Percentiles rank a stretch among this genome's conserved stretches.
Conservation (phyloP, 2,888 invertebrate species). For the Cerceris ruficornis region DNA sequence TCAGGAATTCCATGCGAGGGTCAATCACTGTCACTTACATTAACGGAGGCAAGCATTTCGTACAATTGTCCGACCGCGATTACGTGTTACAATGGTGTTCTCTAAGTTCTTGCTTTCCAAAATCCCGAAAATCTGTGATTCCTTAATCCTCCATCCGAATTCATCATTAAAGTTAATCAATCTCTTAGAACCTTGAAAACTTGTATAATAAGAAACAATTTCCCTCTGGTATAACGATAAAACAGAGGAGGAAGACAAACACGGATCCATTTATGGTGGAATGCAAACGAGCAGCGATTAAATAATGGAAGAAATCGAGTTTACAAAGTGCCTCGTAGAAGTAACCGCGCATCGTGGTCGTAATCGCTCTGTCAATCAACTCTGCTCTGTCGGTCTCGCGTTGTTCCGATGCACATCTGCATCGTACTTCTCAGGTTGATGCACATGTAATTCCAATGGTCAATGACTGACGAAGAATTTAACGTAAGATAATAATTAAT, state of each 20-base stretch:
- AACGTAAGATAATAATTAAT: conserved; percentile 41
- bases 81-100: conserved; percentile 8
- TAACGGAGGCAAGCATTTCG: conserved; percentile 50
- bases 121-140: not conserved
- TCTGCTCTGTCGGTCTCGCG: conserved; percentile 15
- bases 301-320: conserved; percentile 53
- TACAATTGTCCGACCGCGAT: conserved; percentile 33
- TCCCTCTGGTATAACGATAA: not conserved
- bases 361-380: conserved; percentile 54
- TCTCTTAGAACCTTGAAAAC: too few species aligned
- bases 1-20: conserved; percentile 64
- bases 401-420: not conserved
- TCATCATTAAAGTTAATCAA: not conserved
- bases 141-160: not conserved
- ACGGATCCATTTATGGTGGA: conserved; percentile 39
- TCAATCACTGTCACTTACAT: conserved; percentile 65
- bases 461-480: conserved; percentile 1
- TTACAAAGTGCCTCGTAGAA: conserved; percentile 32
- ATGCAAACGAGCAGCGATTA: conserved; percentile 53
- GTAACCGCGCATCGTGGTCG: conserved; percentile 19
- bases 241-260: conserved; percentile 11
- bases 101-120: not conserved
- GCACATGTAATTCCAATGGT: conserved; percentile 19
- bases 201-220: not conserved
- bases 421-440: conserved; percentile 31